phyloP scores from a whole-genome alignment of 2,113 vertebrate genomes.

The Chaenocephalus aceratus region DNA sequence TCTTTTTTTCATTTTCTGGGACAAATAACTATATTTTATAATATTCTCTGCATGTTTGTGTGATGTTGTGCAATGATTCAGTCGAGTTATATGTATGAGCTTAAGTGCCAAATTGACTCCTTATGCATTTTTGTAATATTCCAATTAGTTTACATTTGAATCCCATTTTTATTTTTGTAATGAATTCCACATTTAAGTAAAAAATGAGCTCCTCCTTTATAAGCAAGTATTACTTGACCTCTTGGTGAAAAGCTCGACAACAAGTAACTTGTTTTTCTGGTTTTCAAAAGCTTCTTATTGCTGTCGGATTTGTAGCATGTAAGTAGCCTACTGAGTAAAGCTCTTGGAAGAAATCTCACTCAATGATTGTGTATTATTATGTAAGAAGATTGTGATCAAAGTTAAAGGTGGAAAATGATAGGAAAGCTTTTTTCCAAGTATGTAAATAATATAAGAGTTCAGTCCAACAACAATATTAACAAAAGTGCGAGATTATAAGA shows the following conservation, averaged over 20 bases:
- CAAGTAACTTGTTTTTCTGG: background rate
- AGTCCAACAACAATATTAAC: background rate
- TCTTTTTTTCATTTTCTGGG: conserved; percentile 5
- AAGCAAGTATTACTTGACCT: background rate
- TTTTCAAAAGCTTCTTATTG: conserved; percentile 36
- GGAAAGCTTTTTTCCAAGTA: conserved; percentile 10
- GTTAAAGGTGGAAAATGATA: background rate
- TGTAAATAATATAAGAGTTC: no score
- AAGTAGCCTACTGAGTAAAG: conserved; percentile 33
- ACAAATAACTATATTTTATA: conserved; percentile 53
- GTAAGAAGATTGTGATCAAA: conserved; percentile 45
- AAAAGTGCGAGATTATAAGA: background rate
- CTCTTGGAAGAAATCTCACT: background rate
- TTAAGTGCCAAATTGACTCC: background rate
- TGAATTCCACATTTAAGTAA: background rate
- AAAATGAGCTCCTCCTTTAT: background rate
- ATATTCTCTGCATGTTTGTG: background rate
- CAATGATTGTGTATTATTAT: conserved; percentile 24
- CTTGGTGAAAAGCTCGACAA: background rate
- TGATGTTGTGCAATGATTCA: background rate
- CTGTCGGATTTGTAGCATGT: conserved; percentile 7
- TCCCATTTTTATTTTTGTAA: background rate
- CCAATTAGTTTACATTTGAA: no score
- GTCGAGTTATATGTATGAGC: background rate
- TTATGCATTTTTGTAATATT: background rate